These are phyloP conservation scores for Panopea generosa DNA, from an alignment of 2,888 invertebrate genomes.

Conservation along the genomic window DNA sequence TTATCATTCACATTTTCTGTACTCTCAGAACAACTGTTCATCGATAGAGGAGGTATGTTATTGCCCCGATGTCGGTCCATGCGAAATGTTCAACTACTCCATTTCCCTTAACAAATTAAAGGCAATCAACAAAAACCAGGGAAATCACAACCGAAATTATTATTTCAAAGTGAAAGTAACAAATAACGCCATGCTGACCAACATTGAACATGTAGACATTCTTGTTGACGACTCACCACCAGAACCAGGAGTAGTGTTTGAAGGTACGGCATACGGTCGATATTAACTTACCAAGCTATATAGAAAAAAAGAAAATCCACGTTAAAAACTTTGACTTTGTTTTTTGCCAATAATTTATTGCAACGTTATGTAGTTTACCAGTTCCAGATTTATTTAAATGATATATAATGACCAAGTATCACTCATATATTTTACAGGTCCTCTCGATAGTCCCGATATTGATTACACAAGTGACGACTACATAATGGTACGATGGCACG, in stretches of 20 bases:
- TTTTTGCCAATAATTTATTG: no score
- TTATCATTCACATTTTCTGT: no score
- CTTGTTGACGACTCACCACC: conserved; percentile 66
- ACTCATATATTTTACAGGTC: conserved; percentile 8
- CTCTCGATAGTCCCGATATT: conserved; percentile 48
- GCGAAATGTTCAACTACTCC: conserved; percentile 47
- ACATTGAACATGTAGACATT: conserved; percentile 51
- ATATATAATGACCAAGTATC: no score
- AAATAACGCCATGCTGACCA: conserved; percentile 56
- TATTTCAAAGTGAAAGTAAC: conserved; percentile 58
- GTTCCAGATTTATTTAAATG: no score
- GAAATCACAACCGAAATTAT: conserved; percentile 66
- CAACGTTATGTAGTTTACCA: no score
- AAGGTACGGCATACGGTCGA: conserved; percentile 40
- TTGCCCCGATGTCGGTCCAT: conserved; percentile 59
- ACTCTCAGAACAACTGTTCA: no score
- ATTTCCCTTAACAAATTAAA: conserved; percentile 43
- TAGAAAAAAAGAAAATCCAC: no score
- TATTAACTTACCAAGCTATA: no score
- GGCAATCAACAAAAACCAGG: conserved; percentile 37
- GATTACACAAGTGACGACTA: conserved; percentile 61
- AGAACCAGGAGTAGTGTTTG: conserved; percentile 53
- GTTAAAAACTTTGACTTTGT: no score
- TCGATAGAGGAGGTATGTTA: conserved; percentile 32
- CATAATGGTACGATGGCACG: conserved; percentile 58